These are phyloP conservation scores for Astropecten irregularis DNA, from an alignment of 53 echinoderm and acorn worm species.

Conservation along the genomic window DNA sequence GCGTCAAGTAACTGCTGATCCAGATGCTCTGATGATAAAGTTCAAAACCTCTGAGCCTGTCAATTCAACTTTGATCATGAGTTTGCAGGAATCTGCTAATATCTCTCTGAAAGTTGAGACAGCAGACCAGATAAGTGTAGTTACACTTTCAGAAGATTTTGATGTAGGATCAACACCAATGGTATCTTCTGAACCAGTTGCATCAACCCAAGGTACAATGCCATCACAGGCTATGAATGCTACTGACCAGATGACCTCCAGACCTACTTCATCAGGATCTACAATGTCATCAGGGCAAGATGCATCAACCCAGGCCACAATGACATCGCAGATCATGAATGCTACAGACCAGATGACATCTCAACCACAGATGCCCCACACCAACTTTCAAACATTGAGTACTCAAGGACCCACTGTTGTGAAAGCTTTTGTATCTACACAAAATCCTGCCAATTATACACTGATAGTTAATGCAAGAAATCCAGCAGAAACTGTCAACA, in stretches of 20 bases:
- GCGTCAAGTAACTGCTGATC: neutral
- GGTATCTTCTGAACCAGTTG: neutral
- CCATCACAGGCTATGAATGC: neutral
- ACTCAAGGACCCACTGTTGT: neutral
- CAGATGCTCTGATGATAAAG: constrained; percentile 7
- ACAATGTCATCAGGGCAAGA: neutral
- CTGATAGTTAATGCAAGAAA: neutral
- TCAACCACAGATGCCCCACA: neutral
- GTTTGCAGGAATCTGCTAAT: constrained; percentile 2
- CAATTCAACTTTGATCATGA: neutral
- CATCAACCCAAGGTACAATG: neutral
- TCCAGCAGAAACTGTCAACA: neutral
- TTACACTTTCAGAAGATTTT: neutral
- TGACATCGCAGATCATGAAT: neutral
- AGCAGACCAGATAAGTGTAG: neutral
- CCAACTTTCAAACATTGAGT: neutral
- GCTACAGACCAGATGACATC: neutral
- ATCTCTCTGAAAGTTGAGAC: neutral
- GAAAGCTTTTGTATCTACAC: neutral
- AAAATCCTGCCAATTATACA: neutral
- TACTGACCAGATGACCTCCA: neutral
- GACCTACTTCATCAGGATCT: neutral
- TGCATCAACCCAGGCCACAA: neutral
- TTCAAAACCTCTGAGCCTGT: constrained; percentile 7
- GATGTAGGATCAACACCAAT: neutral